These are phyloP conservation scores for Drosophila setosimentum DNA, from an alignment of 2,888 invertebrate genomes.

Conservation along the genomic window DNA sequence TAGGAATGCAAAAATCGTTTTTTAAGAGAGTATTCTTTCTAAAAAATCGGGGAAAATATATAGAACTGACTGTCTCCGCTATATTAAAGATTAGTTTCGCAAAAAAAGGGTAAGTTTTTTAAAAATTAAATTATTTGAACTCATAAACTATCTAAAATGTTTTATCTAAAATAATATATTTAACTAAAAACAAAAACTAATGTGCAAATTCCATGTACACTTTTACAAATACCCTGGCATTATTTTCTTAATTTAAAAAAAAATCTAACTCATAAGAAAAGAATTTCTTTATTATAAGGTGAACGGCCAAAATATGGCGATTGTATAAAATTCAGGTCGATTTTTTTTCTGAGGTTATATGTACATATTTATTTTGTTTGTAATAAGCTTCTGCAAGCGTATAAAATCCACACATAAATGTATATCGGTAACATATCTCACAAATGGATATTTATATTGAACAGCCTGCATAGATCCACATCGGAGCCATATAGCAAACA, in stretches of 20 bases:
- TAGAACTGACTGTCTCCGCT: neutral
- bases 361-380: neutral
- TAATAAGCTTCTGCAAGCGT: conserved; percentile 1
- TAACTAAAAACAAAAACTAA: neutral
- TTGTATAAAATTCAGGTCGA: neutral
- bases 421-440: no score
- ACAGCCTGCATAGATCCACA: conserved; percentile 84
- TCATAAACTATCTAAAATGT: neutral
- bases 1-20: neutral
- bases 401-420: neutral
- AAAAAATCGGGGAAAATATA: neutral
- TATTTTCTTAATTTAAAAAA: no score
- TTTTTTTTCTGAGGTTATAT: neutral
- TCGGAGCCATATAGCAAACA: conserved; percentile 85
- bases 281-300: neutral
- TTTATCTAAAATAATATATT: neutral
- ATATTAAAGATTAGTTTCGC: neutral
- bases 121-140: neutral
- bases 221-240: no score
- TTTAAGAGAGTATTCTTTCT: neutral
- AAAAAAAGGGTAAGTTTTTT: neutral
- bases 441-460: neutral
- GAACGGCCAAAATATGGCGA: neutral
- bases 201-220: neutral
- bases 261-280: neutral